Evolutionary conservation across 2,113 vertebrate species (phyloP).

Genomic region (Porphyrio hochstetteri): DNA sequence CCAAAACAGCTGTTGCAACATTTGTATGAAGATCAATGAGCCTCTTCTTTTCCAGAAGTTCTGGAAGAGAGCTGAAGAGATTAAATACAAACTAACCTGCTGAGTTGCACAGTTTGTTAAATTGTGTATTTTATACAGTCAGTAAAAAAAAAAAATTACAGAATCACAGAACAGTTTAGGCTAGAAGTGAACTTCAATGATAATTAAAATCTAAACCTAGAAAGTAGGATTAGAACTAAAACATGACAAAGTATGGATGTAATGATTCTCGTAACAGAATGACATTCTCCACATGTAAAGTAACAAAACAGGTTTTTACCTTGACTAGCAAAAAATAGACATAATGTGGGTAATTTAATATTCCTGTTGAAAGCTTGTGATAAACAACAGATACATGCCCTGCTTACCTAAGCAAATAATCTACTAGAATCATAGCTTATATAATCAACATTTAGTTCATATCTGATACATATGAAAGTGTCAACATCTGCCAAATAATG

Average conservation of each 20-base stretch:
- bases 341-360: background rate
- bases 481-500: background rate
- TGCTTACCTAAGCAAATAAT: background rate
- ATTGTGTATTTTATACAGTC: background rate
- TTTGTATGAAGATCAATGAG: conserved; percentile 98
- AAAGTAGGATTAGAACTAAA: background rate
- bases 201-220: background rate
- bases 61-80: conserved; percentile 90
- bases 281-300: background rate
- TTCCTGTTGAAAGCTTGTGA: background rate
- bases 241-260: background rate
- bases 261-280: background rate
- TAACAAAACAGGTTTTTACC: background rate
- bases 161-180: background rate
- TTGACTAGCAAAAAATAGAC: background rate
- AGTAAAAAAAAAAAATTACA: background rate
- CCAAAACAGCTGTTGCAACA: conserved; percentile 94
- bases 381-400: background rate
- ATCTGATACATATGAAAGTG: background rate
- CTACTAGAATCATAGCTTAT: background rate
- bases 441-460: background rate
- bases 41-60: conserved; percentile 96
- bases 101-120: background rate
- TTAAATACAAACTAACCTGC: conserved; percentile 67
- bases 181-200: background rate